These are phyloP conservation scores for Neoniphon sammara DNA, from an alignment of 2,797 vertebrate genomes.

Conservation along the genomic window DNA sequence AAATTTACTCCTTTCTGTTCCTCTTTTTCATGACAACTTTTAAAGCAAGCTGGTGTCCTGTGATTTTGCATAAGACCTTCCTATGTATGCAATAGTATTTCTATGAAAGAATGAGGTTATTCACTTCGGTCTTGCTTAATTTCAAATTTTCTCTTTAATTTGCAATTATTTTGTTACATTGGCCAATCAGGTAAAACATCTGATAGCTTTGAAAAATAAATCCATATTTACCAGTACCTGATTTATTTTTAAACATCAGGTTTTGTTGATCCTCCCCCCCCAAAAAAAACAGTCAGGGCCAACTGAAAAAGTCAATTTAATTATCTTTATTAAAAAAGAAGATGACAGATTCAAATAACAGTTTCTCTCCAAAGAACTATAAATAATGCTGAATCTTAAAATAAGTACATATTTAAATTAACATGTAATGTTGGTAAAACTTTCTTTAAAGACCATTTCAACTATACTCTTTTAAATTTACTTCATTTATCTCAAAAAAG, in stretches of 20 bases:
- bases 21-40: no score
- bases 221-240: no score
- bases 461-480: slow-evolving; percentile 1
- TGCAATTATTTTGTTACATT: no score
- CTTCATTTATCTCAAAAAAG: slow-evolving; percentile 26
- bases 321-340: slow-evolving; percentile 59
- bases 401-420: not conserved
- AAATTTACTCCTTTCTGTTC: no score
- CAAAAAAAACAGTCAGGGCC: slow-evolving; percentile 6
- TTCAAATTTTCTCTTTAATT: no score
- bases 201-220: no score
- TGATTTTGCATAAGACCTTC: no score
- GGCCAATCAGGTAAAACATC: not conserved
- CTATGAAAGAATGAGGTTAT: no score
- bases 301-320: slow-evolving; percentile 28
- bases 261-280: not conserved
- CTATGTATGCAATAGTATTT: no score
- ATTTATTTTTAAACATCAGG: not conserved
- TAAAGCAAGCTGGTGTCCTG: no score
- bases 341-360: slow-evolving; percentile 16
- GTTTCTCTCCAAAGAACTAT: slow-evolving; percentile 17
- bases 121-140: no score
- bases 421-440: not conserved
- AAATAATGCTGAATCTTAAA: not conserved
- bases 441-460: not conserved